A percentile compares a stretch with the other conserved stretches of the same genome.
These are phyloP conservation scores for Phocoena sinus DNA, from an alignment of 2,113 vertebrate genomes.

Conservation along the genomic window DNA sequence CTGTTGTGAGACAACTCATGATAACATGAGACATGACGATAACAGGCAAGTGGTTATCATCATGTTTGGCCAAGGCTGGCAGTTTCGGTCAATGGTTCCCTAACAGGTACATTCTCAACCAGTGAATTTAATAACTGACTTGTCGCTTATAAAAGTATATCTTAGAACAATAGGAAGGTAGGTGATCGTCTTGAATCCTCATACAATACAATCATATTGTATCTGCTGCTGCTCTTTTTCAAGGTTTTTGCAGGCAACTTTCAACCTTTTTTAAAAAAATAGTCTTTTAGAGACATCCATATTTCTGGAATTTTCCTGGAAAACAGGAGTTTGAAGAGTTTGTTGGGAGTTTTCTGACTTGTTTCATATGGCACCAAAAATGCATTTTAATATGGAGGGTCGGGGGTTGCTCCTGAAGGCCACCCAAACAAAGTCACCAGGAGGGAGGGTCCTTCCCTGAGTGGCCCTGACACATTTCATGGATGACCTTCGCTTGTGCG, in stretches of 20 bases:
- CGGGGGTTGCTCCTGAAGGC: not conserved
- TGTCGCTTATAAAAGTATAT: not conserved
- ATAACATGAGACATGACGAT: no score
- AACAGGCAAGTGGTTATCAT: not conserved
- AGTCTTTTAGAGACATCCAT: not conserved
- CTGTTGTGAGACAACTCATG: not conserved
- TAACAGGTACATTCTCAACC: not conserved
- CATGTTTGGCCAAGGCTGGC: not conserved
- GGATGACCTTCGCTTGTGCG: not conserved
- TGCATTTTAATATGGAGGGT: not conserved
- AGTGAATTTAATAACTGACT: not conserved
- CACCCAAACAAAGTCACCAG: not conserved
- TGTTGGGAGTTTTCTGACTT: not conserved
- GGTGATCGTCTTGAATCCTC: not conserved
- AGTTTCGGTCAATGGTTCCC: not conserved
- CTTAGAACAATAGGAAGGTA: not conserved
- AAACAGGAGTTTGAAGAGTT: not conserved
- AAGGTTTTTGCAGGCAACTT: not conserved
- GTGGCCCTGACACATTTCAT: not conserved
- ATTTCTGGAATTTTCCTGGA: not conserved
- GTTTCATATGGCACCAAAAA: not conserved
- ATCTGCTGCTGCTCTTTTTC: not conserved
- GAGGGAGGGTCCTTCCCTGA: not conserved
- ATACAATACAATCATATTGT: not conserved
- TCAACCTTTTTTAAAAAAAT: not conserved